Percentiles rank a stretch among this genome's conserved stretches.
Conservation (phyloP, 2,113 vertebrate species). For the Dicerorhinus sumatrensis region DNA sequence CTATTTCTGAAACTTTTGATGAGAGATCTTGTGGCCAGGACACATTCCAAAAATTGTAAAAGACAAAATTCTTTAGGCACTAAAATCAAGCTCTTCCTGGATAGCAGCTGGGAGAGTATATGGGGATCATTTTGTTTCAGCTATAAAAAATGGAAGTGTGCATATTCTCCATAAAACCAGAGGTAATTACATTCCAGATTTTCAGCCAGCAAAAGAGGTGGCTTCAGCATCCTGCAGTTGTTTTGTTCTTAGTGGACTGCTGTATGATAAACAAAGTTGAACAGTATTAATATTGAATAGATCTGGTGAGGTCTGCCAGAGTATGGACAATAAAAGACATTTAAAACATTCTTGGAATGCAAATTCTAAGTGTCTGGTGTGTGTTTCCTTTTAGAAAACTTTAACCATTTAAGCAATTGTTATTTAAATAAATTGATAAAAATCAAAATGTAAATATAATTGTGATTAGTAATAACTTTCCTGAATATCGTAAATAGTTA, state of each 20-base stretch:
- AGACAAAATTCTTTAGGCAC: conserved; percentile 86
- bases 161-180: conserved; percentile 73
- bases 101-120: conserved; percentile 85
- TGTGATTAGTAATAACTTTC: conserved; percentile 42
- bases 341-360: conserved; percentile 82
- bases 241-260: conserved; percentile 48
- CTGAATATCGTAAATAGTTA: background rate
- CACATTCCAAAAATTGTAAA: conserved; percentile 89
- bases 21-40: conserved; percentile 90
- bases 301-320: conserved; percentile 63
- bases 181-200: conserved; percentile 81
- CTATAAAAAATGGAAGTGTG: conserved; percentile 84
- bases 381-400: conserved; percentile 71
- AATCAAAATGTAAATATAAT: conserved; percentile 45
- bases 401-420: conserved; percentile 64
- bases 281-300: conserved; percentile 68
- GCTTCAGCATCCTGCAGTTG: conserved; percentile 65
- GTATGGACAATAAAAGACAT: conserved; percentile 71
- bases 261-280: conserved; percentile 49
- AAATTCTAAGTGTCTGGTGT: conserved; percentile 73
- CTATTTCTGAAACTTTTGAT: conserved; percentile 92
- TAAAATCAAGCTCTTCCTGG: conserved; percentile 81
- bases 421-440: conserved; percentile 68
- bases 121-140: conserved; percentile 85
- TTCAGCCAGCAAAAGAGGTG: conserved; percentile 80